Percentiles rank a stretch among this genome's conserved stretches.
These are phyloP conservation scores for Papilio dardanus DNA, from an alignment of 1,140 invertebrate genomes.

Conservation along the genomic window DNA sequence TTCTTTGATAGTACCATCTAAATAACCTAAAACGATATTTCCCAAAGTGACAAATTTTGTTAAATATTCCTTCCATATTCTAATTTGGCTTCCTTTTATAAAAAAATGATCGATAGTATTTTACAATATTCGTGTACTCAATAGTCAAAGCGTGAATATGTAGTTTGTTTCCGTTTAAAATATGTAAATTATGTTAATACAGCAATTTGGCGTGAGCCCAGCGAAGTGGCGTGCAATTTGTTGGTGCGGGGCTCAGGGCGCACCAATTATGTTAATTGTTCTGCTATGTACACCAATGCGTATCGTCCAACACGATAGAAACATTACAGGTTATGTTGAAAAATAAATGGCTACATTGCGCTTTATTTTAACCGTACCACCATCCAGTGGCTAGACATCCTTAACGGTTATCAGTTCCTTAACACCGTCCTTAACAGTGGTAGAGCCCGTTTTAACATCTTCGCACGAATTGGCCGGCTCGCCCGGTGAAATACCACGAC, in stretches of 20 bases:
- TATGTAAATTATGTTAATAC: slow-evolving; percentile 38
- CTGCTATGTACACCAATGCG: slow-evolving; percentile 18
- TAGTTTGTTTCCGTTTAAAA: slow-evolving; percentile 31
- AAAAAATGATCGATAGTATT: not conserved
- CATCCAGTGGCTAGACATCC: no score
- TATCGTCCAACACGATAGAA: slow-evolving; percentile 18
- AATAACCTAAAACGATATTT: no score
- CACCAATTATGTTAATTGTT: slow-evolving; percentile 32
- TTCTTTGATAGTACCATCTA: no score
- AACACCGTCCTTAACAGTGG: no score
- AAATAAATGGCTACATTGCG: not conserved
- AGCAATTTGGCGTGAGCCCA: slow-evolving; percentile 37
- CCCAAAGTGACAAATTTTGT: no score
- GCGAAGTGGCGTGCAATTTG: slow-evolving; percentile 34
- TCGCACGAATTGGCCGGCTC: no score
- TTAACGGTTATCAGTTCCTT: no score
- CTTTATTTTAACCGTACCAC: no score
- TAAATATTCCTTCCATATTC: no score
- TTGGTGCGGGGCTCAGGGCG: slow-evolving; percentile 31
- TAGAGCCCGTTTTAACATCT: no score
- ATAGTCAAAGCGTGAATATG: not conserved
- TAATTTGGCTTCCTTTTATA: no score
- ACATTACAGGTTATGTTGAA: not conserved
- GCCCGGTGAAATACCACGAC: no score
- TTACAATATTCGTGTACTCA: not conserved